These are phyloP conservation scores for Magallana gigas DNA, from an alignment of 1,140 invertebrate species.

Conservation along the genomic window DNA sequence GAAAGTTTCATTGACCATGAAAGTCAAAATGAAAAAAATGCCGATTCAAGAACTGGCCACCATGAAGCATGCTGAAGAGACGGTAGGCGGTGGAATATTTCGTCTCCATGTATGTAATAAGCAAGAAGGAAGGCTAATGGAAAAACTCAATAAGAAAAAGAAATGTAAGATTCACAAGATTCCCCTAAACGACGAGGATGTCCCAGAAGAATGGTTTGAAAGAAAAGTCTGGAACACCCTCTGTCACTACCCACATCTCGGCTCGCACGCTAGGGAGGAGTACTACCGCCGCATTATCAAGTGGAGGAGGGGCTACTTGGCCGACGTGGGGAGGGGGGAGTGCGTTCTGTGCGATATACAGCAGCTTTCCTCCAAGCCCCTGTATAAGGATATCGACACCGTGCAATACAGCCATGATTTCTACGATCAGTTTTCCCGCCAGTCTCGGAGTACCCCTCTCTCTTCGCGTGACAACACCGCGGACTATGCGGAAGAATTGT, in stretches of 20 bases:
- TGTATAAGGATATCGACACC: neutral
- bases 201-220: slow-evolving; percentile 23
- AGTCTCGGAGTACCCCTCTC: neutral
- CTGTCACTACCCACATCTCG: slow-evolving; percentile 39
- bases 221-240: slow-evolving; percentile 41
- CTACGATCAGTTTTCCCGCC: slow-evolving; percentile 23
- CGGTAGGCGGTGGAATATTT: neutral
- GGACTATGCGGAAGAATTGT: neutral
- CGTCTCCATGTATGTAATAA: neutral
- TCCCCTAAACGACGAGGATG: neutral
- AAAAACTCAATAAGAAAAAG: slow-evolving; percentile 9
- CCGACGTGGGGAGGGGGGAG: neutral
- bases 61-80: neutral
- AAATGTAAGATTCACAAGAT: slow-evolving; percentile 1
- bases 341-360: slow-evolving; percentile 39
- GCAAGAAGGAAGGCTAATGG: neutral
- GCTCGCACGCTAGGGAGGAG: neutral
- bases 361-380: neutral
- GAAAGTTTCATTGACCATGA: neutral
- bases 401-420: slow-evolving; percentile 39
- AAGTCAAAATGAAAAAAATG: neutral
- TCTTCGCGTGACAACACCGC: neutral
- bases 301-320: slow-evolving; percentile 35
- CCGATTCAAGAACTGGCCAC: neutral
- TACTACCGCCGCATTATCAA: slow-evolving; percentile 42